phyloP scores from a whole-genome alignment of 2,113 vertebrate genomes.

The Pavo muticus region DNA sequence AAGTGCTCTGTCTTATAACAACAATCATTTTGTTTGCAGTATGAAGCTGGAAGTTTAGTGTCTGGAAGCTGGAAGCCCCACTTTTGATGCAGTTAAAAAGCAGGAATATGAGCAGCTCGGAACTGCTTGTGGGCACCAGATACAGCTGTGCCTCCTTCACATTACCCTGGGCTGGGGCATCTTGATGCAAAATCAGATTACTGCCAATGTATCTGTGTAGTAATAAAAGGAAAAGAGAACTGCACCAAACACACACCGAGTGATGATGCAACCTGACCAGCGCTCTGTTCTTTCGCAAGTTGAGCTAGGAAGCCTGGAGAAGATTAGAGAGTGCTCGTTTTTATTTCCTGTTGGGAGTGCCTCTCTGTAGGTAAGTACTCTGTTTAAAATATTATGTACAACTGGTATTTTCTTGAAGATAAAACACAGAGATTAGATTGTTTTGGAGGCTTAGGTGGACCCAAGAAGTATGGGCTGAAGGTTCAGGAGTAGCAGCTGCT shows the following conservation, averaged over 20 bases:
- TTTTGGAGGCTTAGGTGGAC: neutral
- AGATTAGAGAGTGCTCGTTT: neutral
- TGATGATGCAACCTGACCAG: neutral
- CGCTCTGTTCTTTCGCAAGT: neutral
- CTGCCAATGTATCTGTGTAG: neutral
- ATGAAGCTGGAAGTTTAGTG: neutral
- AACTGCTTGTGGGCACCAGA: neutral
- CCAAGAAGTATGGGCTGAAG: neutral
- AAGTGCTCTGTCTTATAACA: neutral
- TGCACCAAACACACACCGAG: neutral
- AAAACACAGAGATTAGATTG: neutral
- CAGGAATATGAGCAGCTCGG: accelerated
- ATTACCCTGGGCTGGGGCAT: neutral
- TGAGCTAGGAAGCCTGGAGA: neutral
- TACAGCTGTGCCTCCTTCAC: neutral
- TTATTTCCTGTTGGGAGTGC: slow-evolving; percentile 36
- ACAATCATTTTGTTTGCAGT: neutral
- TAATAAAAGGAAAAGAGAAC: neutral
- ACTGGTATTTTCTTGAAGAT: slow-evolving; percentile 26
- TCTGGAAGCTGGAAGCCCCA: neutral
- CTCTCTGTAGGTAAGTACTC: neutral
- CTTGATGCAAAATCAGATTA: neutral
- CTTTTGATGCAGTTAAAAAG: neutral
- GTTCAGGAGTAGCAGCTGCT: neutral
- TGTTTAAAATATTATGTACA: neutral